phyloP scores from a whole-genome alignment of 1,140 invertebrate genomes.

The Orussus abietinus region DNA sequence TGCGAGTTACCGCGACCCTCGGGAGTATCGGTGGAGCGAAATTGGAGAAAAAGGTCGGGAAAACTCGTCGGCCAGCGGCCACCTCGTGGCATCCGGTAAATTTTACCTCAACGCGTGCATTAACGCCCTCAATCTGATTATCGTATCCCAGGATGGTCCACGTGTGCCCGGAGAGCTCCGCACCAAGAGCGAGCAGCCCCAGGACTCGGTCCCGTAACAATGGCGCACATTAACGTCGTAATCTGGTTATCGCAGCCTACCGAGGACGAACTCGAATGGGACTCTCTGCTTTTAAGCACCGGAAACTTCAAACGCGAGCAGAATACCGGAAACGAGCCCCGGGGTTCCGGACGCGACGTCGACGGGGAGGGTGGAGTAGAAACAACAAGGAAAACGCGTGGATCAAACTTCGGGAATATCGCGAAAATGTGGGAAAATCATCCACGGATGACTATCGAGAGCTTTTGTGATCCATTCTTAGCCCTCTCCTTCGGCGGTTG shows the following conservation, averaged over 20 bases:
- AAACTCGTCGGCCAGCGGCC: background rate
- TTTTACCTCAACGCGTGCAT: constrained; percentile 23
- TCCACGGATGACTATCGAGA: no score
- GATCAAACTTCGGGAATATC: no score
- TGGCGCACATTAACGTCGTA: constrained; percentile 11
- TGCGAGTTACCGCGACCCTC: no score
- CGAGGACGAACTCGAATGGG: background rate
- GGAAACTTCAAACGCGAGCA: background rate
- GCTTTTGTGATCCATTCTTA: no score
- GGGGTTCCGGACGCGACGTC: no score
- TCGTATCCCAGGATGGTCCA: background rate
- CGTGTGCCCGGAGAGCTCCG: no score
- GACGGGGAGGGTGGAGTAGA: no score
- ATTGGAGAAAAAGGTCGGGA: background rate
- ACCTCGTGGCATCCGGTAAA: constrained; percentile 8
- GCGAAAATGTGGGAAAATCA: constrained; percentile 13
- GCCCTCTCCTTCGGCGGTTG: no score
- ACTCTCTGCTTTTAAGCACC: background rate
- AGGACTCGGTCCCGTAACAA: background rate
- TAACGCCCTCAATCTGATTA: background rate
- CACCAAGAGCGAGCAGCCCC: no score
- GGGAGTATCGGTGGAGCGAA: no score
- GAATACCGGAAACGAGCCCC: no score
- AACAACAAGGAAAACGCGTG: no score
- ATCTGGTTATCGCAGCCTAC: constrained; percentile 23